Base-by-base conservation (phyloP, 2,888 invertebrate genomes). In the Pyralis farinalis region DNA sequence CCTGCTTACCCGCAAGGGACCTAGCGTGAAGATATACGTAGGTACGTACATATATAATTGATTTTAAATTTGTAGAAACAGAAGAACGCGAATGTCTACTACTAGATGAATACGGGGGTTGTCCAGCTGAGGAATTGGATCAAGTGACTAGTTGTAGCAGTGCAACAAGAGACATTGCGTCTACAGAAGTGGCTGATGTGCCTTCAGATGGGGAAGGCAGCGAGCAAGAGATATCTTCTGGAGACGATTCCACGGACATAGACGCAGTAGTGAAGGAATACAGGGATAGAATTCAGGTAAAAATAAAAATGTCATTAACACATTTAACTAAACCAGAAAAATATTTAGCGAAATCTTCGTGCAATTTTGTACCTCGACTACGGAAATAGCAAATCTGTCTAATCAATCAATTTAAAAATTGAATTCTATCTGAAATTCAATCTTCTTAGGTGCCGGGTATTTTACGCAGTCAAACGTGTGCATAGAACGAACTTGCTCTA, bases 211-310 rank as follows among this genome's bases (percentile, higher is more conserved):
- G 63, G 0, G 85, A 85, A 46, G 92, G 87, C 11, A 91, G 91
- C 50, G 90, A 91, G 30, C 88, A 82, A n/a, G 93, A 92, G n/a
- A 49, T 85, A 12, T 81, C 86, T 1, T 88, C 88, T 1, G 88
- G 87, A 12, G 93, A 93, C 47, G 93, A 92, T 49, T 94, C 93
- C 0, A 94, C 94, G 1, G 95, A 95, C 58, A 94, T 95, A 40
- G 95, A 95, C 66, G 93, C 93, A 1, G 93, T 93, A 9, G 94
- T 95, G 0, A 94, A 94, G 60, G 94, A 94, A 63, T 95, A 94
- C 61, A 91, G 92, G 44, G 94, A 94, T 60, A 91, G 91, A 55
- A 90, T 94, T 49, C 92, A 93, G 78, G 94, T 93, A 70, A 7
- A 7, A 25, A 8, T 25, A 25, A 16, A 4, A 16, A 16, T 3